Evolutionary conservation across 2,888 invertebrate species (phyloP).

Genomic region (Subacronicta megacephala): DNA sequence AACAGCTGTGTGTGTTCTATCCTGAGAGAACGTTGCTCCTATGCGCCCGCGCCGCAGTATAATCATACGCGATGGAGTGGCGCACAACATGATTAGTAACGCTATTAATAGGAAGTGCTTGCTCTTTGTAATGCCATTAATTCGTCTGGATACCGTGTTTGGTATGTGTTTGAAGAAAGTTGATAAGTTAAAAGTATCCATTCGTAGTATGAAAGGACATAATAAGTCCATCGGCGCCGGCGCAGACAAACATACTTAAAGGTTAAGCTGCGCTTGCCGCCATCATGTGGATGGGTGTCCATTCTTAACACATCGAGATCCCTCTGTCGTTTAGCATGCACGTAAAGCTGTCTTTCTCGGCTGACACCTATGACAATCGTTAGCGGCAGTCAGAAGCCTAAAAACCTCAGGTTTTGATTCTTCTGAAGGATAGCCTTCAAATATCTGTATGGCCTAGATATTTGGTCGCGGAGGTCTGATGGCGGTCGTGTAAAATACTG

Average conservation of each 20-base stretch:
- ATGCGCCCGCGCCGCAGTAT: constrained; percentile 61
- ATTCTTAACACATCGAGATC: too few relatives aligned
- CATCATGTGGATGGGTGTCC: too few relatives aligned
- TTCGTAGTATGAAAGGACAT: background rate
- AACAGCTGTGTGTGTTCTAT: constrained; percentile 37
- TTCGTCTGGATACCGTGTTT: constrained; percentile 25
- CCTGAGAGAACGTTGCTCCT: constrained; percentile 59
- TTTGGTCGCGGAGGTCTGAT: too few relatives aligned
- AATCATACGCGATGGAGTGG: constrained; percentile 55
- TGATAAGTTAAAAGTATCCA: constrained; percentile 16
- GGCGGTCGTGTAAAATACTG: too few relatives aligned
- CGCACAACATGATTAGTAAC: constrained; percentile 59
- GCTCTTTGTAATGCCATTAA: constrained; percentile 39
- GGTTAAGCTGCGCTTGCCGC: too few relatives aligned
- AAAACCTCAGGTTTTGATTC: too few relatives aligned
- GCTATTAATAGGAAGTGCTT: constrained; percentile 60
- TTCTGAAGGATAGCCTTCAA: too few relatives aligned
- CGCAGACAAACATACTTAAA: background rate
- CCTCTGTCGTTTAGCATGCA: too few relatives aligned
- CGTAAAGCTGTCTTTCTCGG: too few relatives aligned
- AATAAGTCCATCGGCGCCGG: background rate
- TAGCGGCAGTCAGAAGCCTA: too few relatives aligned
- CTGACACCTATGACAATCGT: too few relatives aligned
- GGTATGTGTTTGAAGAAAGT: constrained; percentile 14
- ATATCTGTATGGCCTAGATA: too few relatives aligned